Evolutionary conservation across 1,140 invertebrate genomes (phyloP), one percentile per base, ranked within the genome.

Genomic region (Trachymyrmex septentrionalis): DNA sequence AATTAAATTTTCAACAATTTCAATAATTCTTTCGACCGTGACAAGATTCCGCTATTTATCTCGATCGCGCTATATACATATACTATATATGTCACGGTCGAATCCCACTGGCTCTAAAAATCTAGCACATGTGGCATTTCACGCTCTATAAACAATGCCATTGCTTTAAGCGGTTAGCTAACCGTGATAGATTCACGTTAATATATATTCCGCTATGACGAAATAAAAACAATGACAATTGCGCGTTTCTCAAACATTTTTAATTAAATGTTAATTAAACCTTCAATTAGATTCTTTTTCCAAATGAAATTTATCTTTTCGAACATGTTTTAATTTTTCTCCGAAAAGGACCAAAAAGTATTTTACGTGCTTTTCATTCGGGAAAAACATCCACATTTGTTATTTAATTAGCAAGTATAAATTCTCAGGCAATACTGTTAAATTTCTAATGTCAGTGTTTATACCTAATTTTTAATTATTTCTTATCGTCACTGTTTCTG

Each of bases 131-230:
- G 44, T 34, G 63, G 19, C 21, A 21, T 77, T 71, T 38, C 55
- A 55, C n/a, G 64, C 77, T 81, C 77, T 81, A 81, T 81, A 81
- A 81, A 81, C 77, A 81, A 71, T 71, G 63, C 44, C 77, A 24
- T 55, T 69, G 61, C 64, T 81, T 81, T 55, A 5, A 44, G 64
- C 64, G 48, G 10, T 71, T 38, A 16, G 48, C 64, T 81, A 81
- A 69, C 14, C 44, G 6, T 7, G 12, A 53, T 1, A 14, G 19
- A 80, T 55, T 57, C 27, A 16, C 14, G 21, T 24, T 71, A 71
- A 71, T 81, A 81, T 55, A 55, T 80, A 16, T 63, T 67, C n/a
- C 2, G 14, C 19, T 16, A 19, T 19, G n/a, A 0, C 4, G 12
- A 76, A 71, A 48, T n/a, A 21, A 21, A 19, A n/a, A 16, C 24